Conservation (phyloP, 2,797 vertebrate species). For the Mormyrops attenuatus region DNA sequence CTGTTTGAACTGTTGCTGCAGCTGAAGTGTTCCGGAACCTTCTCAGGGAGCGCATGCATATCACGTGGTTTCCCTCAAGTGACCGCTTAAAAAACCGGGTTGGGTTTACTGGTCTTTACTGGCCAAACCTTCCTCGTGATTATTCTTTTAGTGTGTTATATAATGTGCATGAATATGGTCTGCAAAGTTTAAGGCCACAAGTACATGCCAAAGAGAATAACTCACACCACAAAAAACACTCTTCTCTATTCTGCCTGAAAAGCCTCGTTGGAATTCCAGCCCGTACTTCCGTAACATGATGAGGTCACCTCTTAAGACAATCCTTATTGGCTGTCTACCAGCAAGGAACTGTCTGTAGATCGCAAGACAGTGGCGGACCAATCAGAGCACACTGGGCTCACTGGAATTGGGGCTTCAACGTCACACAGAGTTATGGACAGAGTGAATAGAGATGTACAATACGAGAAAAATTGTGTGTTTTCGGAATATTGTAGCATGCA, state of each 20-base stretch:
- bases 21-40: neutral
- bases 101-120: neutral
- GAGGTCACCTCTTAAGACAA: neutral
- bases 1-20: neutral
- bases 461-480: neutral
- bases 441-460: neutral
- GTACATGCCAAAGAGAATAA: neutral
- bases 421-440: neutral
- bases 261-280: neutral
- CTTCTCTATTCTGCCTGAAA: neutral
- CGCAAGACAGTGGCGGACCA: neutral
- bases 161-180: neutral
- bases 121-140: neutral
- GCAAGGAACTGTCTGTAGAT: neutral
- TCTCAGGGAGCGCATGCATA: neutral
- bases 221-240: neutral
- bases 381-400: neutral
- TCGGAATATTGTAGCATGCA: neutral
- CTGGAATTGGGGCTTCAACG: neutral
- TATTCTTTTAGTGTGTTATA: neutral
- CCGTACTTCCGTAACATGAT: neutral
- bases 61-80: neutral
- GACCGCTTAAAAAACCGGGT: neutral
- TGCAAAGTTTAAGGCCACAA: neutral
- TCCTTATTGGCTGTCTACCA: neutral